These are phyloP conservation scores for Vandiemenella viatica DNA, from an alignment of 2,888 invertebrate genomes.

Conservation along the genomic window DNA sequence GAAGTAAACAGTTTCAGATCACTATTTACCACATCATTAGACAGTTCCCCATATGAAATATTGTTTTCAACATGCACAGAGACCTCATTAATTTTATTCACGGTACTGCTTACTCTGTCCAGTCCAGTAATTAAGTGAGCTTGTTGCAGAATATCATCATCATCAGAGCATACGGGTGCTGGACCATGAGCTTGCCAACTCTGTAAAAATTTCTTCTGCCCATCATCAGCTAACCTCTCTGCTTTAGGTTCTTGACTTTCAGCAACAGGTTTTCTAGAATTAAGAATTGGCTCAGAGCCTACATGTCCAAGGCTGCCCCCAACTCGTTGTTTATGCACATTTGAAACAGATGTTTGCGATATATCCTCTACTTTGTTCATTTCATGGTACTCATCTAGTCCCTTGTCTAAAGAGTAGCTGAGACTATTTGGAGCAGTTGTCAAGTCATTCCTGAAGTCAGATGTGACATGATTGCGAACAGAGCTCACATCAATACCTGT, in stretches of 20 bases:
- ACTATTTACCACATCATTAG: neutral
- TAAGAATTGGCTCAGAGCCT: slow-evolving; percentile 14
- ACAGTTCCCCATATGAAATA: neutral
- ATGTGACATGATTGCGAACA: neutral
- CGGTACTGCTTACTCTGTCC: neutral
- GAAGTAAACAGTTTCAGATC: neutral
- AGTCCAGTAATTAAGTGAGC: neutral
- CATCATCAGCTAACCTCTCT: slow-evolving; percentile 8
- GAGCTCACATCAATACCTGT: slow-evolving; percentile 9
- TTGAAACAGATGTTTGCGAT: neutral
- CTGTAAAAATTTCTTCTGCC: slow-evolving; percentile 11
- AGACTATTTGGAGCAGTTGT: slow-evolving; percentile 3
- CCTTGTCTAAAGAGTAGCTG: slow-evolving; percentile 17
- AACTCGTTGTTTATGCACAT: neutral
- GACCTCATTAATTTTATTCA: neutral
- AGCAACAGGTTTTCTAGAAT: slow-evolving; percentile 2
- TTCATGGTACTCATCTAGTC: slow-evolving; percentile 17
- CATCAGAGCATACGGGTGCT: slow-evolving; percentile 14
- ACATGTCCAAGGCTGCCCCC: slow-evolving; percentile 7
- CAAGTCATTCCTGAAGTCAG: neutral
- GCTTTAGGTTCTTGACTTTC: slow-evolving; percentile 1
- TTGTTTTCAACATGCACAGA: neutral
- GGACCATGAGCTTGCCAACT: slow-evolving; percentile 14
- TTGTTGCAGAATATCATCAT: slow-evolving; percentile 8
- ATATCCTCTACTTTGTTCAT: slow-evolving; percentile 9